Evolutionary conservation across 2,888 invertebrate genomes (phyloP).

Genomic region (Nesidiocoris tenuis): DNA sequence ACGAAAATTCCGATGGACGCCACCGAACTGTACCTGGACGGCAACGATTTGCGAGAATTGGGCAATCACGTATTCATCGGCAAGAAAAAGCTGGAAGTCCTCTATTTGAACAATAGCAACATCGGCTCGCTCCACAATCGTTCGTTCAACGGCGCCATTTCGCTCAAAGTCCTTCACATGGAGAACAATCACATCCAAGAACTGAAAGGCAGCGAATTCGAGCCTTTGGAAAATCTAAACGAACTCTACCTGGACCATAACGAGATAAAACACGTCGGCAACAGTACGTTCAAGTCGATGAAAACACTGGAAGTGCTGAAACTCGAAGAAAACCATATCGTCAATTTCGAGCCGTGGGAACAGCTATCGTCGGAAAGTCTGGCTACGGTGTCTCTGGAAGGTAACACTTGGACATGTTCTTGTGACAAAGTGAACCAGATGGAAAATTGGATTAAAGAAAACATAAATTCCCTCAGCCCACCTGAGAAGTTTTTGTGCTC

Average conservation of each 20-base stretch:
- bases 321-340: conserved; percentile 79
- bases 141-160: conserved; percentile 80
- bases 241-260: conserved; percentile 87
- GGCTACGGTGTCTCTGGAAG: conserved; percentile 74
- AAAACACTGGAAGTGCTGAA: conserved; percentile 76
- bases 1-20: conserved; percentile 90
- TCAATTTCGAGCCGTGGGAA: conserved; percentile 77
- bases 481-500: conserved; percentile 78
- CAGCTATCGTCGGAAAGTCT: conserved; percentile 64
- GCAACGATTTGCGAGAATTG: conserved; percentile 80
- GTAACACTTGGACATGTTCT: conserved; percentile 87
- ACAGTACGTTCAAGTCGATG: conserved; percentile 75
- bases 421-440: conserved; percentile 75
- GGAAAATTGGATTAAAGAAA: conserved; percentile 78
- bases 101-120: conserved; percentile 82
- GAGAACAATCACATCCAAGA: conserved; percentile 80
- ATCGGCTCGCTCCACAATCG: conserved; percentile 83
- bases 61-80: conserved; percentile 87
- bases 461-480: conserved; percentile 72
- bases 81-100: conserved; percentile 79
- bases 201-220: conserved; percentile 81
- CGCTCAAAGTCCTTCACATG: conserved; percentile 76
- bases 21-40: conserved; percentile 88
- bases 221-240: conserved; percentile 72
- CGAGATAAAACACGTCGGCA: conserved; percentile 73